Evolutionary conservation across 2,888 invertebrate species (phyloP).

Genomic region (Drosophila mayaguana): DNA sequence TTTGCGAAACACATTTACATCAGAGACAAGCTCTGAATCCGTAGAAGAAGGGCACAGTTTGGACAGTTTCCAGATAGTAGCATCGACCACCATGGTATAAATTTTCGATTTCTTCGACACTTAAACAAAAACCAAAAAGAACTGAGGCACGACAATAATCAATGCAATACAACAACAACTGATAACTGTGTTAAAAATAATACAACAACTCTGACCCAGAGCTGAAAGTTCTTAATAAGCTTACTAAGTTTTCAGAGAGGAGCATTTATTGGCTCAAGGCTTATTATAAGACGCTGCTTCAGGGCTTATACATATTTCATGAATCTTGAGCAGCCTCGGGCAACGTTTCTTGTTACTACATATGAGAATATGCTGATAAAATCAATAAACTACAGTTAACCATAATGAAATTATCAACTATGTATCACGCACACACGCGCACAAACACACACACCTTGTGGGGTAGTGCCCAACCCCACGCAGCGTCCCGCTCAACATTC

Average conservation of each 20-base stretch:
- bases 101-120: not conserved
- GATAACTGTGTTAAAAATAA: not conserved
- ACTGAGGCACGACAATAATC: not conserved
- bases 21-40: not conserved
- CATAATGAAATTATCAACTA: constrained; percentile 75
- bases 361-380: constrained; percentile 36
- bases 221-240: not conserved
- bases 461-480: constrained; percentile 8
- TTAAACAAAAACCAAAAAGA: not conserved
- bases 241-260: not conserved
- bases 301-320: constrained; percentile 53
- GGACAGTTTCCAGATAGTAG: not conserved
- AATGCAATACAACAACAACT: not conserved
- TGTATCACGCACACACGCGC: constrained; percentile 20
- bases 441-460: constrained; percentile 13
- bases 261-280: not conserved
- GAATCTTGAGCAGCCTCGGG: constrained; percentile 33
- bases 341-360: constrained; percentile 11
- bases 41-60: not conserved
- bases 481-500: constrained; percentile 42
- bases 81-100: not conserved
- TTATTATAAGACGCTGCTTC: constrained; percentile 7
- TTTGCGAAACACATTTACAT: not conserved
- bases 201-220: not conserved
- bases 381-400: constrained; percentile 68